Percentiles rank a stretch among this genome's conserved stretches.
phyloP scores from a whole-genome alignment of 2,888 invertebrate genomes.

The Anorthoa munda region DNA sequence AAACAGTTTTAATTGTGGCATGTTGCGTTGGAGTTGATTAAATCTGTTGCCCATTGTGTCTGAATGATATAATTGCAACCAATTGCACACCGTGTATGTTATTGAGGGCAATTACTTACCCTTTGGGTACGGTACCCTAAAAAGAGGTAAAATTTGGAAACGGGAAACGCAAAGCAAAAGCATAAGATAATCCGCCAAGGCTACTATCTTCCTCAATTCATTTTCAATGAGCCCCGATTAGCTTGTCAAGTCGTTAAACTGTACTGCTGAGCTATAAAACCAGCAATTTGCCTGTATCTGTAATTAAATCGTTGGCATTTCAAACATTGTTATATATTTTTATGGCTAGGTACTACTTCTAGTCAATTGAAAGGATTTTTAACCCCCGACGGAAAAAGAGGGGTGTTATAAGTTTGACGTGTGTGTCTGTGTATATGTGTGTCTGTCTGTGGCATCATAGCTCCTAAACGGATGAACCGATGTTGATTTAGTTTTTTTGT shows the following conservation, averaged over 20 bases:
- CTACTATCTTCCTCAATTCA: slow-evolving; percentile 46
- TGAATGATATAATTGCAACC: slow-evolving; percentile 31
- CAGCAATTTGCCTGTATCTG: slow-evolving; percentile 47
- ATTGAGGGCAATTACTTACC: slow-evolving; percentile 2
- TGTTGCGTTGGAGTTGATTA: slow-evolving; percentile 22
- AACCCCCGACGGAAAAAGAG: no score
- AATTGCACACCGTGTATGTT: slow-evolving; percentile 14
- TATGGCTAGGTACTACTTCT: neutral
- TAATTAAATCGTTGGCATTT: slow-evolving; percentile 56
- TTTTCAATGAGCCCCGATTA: slow-evolving; percentile 45
- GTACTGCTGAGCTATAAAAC: slow-evolving; percentile 49
- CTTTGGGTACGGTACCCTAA: no score
- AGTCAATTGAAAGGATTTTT: neutral
- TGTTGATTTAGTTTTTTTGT: no score
- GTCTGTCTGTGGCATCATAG: no score
- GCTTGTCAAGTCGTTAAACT: slow-evolving; percentile 59
- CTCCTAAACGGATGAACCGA: no score
- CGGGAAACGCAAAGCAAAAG: neutral
- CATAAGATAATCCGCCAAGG: slow-evolving; percentile 18
- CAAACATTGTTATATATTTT: slow-evolving; percentile 11
- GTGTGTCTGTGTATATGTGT: no score
- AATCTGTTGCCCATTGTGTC: slow-evolving; percentile 34
- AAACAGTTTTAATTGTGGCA: slow-evolving; percentile 23
- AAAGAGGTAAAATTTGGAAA: no score
- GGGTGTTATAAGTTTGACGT: no score